Base-by-base conservation (phyloP, 2,797 vertebrate species). In the Danio aesculapii region DNA sequence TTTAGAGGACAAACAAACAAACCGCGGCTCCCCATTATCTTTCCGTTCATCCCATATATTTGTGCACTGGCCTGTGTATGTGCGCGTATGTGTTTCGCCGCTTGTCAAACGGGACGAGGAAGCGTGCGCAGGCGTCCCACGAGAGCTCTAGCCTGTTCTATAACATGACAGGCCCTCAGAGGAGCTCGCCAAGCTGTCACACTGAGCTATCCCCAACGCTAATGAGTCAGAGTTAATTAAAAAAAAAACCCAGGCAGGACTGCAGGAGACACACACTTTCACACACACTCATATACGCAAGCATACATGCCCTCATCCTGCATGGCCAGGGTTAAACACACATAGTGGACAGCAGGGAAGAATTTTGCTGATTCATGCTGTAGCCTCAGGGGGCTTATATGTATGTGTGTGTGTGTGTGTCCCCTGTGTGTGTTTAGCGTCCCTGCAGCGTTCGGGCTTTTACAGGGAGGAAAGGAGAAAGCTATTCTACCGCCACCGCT, bases 191-290 rank as follows among this genome's bases (percentile, higher is more conserved):
- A 87, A 92, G 92, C 92, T 94, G 93, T 94, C 92, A 90, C 75
- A 84, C 89, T 88, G 90, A 88, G 90, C 88, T 90, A 89, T 90
- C 89, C 90, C 91, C 91, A 77, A 71, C 62, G 90, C 89, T 94
- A 94, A 94, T 92, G 93, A 93, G 92, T 90, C 88, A 90, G 89
- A 90, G 87, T 92, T 94, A 94, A 94, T 94, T 94, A 93, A 94
- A 94, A 93, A 93, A 84, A 30, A 30, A 30, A 30, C 50, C 63
- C 74, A 64, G 63, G 57, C 73, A 70, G 71, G 79, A 74, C 79
- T 82, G 82, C 82, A 84, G 85, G 89, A 86, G 86, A 86, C 79
- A 86, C 86, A 85, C 19, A 62, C 75, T 8, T 82, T 77, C 49
- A 67, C 77, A 19, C 73, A 71, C 81, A 86, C 84, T 58, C 71